Conservation (phyloP, 2,888 invertebrate species). For the Aphodius sticticus region DNA sequence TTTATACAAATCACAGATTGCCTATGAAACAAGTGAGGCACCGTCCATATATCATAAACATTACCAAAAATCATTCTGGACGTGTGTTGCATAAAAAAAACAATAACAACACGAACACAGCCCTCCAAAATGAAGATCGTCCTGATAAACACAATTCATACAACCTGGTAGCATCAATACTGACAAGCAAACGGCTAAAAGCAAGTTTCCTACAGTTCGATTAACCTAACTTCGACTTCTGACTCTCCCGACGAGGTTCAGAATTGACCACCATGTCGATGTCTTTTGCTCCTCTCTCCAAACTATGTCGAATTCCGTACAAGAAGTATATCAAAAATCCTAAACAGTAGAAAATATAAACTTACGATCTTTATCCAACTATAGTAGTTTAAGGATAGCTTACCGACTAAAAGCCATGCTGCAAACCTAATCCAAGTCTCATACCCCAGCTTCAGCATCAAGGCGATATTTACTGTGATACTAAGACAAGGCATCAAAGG, state of each 20-base stretch:
- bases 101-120: not conserved
- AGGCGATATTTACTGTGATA: slow-evolving; percentile 85
- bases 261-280: not conserved
- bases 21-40: not conserved
- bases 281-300: slow-evolving; percentile 48
- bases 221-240: not conserved
- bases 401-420: slow-evolving; percentile 84
- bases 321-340: slow-evolving; percentile 86
- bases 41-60: not conserved
- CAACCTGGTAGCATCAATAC: not conserved
- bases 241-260: not conserved
- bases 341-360: slow-evolving; percentile 55
- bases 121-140: not conserved
- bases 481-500: slow-evolving; percentile 86
- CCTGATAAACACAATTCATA: not conserved
- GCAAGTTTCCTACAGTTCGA: not conserved
- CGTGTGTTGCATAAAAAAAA: not conserved
- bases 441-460: slow-evolving; percentile 87
- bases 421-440: slow-evolving; percentile 90
- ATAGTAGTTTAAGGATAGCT: slow-evolving; percentile 46
- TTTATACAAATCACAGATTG: not conserved
- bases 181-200: not conserved
- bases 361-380: not conserved
- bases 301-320: slow-evolving; percentile 84
- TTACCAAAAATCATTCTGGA: not conserved